phyloP scores from a whole-genome alignment of 2,888 invertebrate species.

The Rotaria socialis region DNA sequence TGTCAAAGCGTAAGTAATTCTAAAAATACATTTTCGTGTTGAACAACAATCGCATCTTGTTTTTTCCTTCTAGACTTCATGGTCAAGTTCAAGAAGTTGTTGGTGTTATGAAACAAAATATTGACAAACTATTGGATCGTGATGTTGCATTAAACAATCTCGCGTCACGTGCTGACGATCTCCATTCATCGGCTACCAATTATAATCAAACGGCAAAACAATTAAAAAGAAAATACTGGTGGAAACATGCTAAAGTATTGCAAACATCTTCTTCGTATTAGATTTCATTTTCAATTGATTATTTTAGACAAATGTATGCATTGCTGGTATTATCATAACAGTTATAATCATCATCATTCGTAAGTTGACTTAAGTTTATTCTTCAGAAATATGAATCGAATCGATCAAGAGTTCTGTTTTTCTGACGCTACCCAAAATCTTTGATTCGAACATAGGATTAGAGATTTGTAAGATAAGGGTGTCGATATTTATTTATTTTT shows the following conservation, averaged over 20 bases:
- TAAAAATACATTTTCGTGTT: not conserved
- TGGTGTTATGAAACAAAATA: constrained; percentile 46
- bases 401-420: no score
- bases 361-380: not conserved
- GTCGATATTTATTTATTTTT: no score
- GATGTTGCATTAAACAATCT: constrained; percentile 38
- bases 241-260: not conserved
- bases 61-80: constrained; percentile 29
- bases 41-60: not conserved
- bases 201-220: constrained; percentile 22
- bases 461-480: no score
- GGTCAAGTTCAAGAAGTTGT: constrained; percentile 44
- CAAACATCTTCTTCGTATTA: no score
- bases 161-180: constrained; percentile 23
- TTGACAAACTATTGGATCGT: constrained; percentile 43
- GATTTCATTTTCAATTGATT: not conserved
- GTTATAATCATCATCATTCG: not conserved
- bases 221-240: constrained; percentile 24
- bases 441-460: no score
- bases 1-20: not conserved
- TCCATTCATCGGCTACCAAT: not conserved
- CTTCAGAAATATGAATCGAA: no score
- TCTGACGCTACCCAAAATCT: no score
- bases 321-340: not conserved
- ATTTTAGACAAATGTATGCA: not conserved